Percentiles rank a stretch among this genome's conserved stretches.
Conservation (phyloP, 2,113 vertebrate species). For the Phaethornis superciliosus region DNA sequence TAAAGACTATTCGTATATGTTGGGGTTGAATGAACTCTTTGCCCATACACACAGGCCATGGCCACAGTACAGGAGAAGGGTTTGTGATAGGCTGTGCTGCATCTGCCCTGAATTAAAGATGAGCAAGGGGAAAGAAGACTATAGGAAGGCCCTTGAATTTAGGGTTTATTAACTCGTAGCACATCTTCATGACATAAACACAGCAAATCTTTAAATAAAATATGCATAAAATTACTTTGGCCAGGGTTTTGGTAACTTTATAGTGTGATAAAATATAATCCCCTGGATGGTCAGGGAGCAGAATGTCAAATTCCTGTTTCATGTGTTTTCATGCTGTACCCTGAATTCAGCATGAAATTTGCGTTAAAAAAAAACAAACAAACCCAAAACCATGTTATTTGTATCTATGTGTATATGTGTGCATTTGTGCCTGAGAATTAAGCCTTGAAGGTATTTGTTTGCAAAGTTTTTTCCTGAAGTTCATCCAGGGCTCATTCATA, state of each 20-base stretch:
- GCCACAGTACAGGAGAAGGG: neutral
- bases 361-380: neutral
- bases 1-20: neutral
- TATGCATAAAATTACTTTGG: neutral
- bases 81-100: fast-evolving
- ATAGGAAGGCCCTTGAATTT: neutral
- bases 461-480: neutral
- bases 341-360: neutral
- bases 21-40: neutral
- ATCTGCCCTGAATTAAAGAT: neutral
- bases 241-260: neutral
- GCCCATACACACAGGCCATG: neutral
- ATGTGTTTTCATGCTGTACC: neutral
- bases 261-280: neutral
- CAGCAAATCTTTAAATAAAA: neutral
- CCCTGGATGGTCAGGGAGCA: neutral
- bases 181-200: neutral
- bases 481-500: neutral
- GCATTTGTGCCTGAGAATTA: neutral
- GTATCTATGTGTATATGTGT: neutral
- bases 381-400: too few species aligned
- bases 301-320: neutral
- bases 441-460: neutral
- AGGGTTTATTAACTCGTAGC: neutral
- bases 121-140: neutral